Base-by-base conservation (phyloP, 2,888 invertebrate genomes). In the Nezara viridula region DNA sequence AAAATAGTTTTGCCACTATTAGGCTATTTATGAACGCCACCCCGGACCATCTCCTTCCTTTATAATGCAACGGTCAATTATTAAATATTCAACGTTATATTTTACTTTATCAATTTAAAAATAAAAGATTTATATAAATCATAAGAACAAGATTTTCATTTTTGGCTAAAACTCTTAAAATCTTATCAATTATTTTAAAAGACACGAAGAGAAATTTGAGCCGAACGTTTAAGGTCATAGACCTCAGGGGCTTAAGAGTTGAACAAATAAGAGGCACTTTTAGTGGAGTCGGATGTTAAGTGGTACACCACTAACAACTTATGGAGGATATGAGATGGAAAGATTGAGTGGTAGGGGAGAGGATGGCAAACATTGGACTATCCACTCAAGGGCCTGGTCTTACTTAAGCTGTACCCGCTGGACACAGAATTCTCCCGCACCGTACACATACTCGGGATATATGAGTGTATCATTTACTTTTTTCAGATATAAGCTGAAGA, bases 271-370 rank as follows among this genome's bases (percentile, higher is more conserved):
- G 66, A 37, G 21, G 16, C 66, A 73, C 66, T 73, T 73, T 21
- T 73, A 37, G 37, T 32, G 66, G 66, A 73, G 66, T 6, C 66
- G 66, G 66, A 73, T 73, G 66, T 73, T 73, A 73, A 73, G 66
- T 32, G 66, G 66, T 19, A 19, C 19, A 73, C 32, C 66, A 19
- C 66, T 73, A 73, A 73, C 32, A 19, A 73, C 32, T 73, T 73
- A 73, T 73, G 7, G 19, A 37, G 66, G 32, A 73, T 73, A 73
- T 73, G 66, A 73, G 66, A 73, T 73, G 66, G 66, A 73, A 73
- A 73, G 66, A 73, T 73, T 32, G 66, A 37, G 32, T 37, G 19
- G 32, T 1, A 37, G 66, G 37, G 21, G 66, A 73, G 66, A 73
- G 66, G 66, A 73, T 73, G 21, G 66, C 37, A 73, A 73, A 73